Evolutionary conservation across 2,113 vertebrate genomes (phyloP).

Genomic region (Mirza zaza): DNA sequence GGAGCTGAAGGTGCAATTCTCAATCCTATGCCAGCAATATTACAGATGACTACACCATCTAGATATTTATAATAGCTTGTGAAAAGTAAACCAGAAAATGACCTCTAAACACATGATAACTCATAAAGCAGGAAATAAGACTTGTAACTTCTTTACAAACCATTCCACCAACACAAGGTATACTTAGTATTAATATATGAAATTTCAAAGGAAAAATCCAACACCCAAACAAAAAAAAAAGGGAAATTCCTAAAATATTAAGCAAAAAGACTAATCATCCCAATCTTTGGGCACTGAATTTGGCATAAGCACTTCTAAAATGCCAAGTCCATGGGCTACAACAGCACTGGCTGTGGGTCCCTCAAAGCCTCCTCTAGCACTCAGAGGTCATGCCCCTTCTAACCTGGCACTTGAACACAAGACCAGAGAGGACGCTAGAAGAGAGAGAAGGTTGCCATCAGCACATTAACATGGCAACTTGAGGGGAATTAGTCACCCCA

Average conservation of each 20-base stretch:
- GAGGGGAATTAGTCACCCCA: background rate
- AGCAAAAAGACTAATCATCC: conserved; percentile 5
- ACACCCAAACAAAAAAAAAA: background rate
- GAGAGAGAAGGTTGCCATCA: background rate
- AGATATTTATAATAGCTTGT: background rate
- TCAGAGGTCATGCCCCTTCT: background rate
- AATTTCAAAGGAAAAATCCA: background rate
- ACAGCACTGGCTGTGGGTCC: background rate
- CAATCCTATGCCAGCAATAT: background rate
- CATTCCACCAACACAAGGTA: background rate
- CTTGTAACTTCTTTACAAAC: conserved; percentile 46
- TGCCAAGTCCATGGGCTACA: background rate
- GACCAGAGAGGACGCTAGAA: background rate
- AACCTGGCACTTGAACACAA: background rate
- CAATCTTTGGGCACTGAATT: background rate
- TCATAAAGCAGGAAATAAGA: conserved; percentile 9
- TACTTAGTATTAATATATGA: background rate
- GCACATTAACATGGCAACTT: background rate
- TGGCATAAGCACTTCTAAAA: conserved; percentile 35
- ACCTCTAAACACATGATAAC: conserved; percentile 12
- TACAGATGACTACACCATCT: background rate
- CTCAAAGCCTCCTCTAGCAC: background rate
- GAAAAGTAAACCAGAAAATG: conserved; percentile 41
- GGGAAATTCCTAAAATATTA: conserved; percentile 29
- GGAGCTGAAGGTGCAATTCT: background rate